Evolutionary conservation across 1,140 invertebrate genomes (phyloP).

Genomic region (Ephestia elutella): DNA sequence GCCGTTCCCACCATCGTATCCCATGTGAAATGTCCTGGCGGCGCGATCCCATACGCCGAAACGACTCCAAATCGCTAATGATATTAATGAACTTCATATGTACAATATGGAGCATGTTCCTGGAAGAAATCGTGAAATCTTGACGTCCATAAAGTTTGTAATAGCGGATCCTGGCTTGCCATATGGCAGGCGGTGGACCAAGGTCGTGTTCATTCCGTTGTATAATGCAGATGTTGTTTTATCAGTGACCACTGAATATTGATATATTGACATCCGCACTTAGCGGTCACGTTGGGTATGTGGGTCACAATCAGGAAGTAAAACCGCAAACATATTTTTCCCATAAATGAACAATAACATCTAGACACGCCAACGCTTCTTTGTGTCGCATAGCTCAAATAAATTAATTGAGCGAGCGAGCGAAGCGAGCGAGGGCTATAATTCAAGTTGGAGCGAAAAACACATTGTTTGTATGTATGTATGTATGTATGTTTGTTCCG

Average conservation of each 20-base stretch:
- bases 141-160: neutral
- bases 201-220: slow-evolving; percentile 28
- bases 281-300: slow-evolving; percentile 19
- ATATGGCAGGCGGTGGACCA: slow-evolving; percentile 29
- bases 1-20: slow-evolving; percentile 49
- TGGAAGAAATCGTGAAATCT: slow-evolving; percentile 2
- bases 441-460: too few species aligned
- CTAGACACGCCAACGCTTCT: too few species aligned
- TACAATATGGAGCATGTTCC: neutral
- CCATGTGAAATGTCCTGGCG: slow-evolving; percentile 63
- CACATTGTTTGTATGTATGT: too few species aligned
- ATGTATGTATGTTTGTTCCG: too few species aligned
- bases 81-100: slow-evolving; percentile 31
- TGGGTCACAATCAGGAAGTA: slow-evolving; percentile 60
- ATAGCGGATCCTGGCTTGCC: slow-evolving; percentile 13
- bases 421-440: too few species aligned
- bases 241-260: slow-evolving; percentile 30
- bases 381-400: too few species aligned
- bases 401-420: too few species aligned
- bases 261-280: slow-evolving; percentile 56
- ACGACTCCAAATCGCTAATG: slow-evolving; percentile 46
- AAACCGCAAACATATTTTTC: slow-evolving; percentile 53
- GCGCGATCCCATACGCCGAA: slow-evolving; percentile 51
- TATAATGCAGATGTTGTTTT: slow-evolving; percentile 37
- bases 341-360: slow-evolving; percentile 21